Conservation (phyloP, 2,113 vertebrate species). For the Percina caprodes region DNA sequence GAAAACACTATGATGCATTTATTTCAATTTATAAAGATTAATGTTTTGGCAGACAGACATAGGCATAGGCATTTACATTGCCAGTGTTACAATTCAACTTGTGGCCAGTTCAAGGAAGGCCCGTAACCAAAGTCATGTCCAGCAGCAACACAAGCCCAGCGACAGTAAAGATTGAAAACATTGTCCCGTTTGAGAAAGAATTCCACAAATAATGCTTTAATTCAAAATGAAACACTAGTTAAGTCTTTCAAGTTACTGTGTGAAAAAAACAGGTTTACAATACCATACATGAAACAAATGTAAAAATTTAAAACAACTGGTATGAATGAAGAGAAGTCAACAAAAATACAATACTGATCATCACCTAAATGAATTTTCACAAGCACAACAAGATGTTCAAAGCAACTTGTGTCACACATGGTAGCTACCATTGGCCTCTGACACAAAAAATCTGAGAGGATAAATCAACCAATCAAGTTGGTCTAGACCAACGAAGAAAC, state of each 20-base stretch:
- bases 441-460: background rate
- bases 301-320: background rate
- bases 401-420: too few species aligned
- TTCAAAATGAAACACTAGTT: background rate
- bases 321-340: background rate
- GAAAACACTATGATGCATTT: background rate
- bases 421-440: background rate
- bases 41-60: background rate
- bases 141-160: background rate
- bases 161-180: background rate
- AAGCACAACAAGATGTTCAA: too few species aligned
- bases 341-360: too few species aligned
- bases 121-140: background rate
- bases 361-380: background rate
- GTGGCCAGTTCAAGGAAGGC: background rate
- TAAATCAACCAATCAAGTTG: background rate
- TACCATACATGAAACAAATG: background rate
- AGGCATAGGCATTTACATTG: background rate
- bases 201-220: background rate
- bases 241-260: background rate
- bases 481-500: background rate
- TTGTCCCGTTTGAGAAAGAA: background rate
- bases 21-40: background rate
- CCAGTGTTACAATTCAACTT: background rate
- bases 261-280: background rate